Conservation (phyloP, 2,113 vertebrate genomes). For the Leptosomus discolor region DNA sequence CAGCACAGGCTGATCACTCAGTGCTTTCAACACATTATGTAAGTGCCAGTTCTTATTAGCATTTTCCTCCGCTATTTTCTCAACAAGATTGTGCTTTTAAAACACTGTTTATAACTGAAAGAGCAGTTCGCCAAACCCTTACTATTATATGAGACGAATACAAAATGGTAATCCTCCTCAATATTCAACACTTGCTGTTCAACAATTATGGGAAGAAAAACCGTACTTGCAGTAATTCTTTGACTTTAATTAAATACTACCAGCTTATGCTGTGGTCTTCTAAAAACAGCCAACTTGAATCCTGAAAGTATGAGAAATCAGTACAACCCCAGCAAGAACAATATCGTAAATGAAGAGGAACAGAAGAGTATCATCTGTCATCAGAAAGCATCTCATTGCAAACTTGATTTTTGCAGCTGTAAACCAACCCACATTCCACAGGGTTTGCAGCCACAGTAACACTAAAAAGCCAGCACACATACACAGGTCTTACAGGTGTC, state of each 20-base stretch:
- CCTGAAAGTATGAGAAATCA: not conserved
- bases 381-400: fast-evolving
- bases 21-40: not conserved
- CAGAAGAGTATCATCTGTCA: too few species aligned
- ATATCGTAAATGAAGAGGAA: not conserved
- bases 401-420: not conserved
- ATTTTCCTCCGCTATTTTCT: not conserved
- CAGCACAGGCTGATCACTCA: not conserved
- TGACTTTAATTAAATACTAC: not conserved
- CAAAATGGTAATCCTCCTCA: not conserved
- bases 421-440: fast-evolving
- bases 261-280: not conserved
- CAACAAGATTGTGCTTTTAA: not conserved
- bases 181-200: not conserved
- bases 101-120: not conserved
- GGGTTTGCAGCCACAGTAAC: fast-evolving
- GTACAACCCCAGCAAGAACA: not conserved
- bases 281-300: not conserved
- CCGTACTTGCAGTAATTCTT: not conserved
- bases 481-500: not conserved
- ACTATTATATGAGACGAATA: not conserved
- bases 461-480: not conserved
- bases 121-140: not conserved
- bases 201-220: not conserved
- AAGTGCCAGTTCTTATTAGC: not conserved